These are phyloP conservation scores for Megathymus violae DNA, from an alignment of 1,140 invertebrate genomes.

Conservation along the genomic window DNA sequence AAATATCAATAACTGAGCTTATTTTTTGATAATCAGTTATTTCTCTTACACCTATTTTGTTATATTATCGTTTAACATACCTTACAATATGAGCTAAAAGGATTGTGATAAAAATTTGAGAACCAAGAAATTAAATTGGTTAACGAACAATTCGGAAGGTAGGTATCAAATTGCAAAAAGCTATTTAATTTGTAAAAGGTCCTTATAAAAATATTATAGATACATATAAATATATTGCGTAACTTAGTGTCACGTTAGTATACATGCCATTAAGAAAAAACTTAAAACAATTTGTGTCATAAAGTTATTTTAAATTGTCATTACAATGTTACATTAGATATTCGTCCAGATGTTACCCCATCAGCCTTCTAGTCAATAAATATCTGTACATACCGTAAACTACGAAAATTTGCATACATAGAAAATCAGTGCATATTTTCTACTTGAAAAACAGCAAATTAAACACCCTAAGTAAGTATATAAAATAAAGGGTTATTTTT, in stretches of 20 bases:
- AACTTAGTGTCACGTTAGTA: constrained; percentile 62
- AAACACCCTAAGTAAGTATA: constrained; percentile 36
- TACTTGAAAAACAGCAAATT: constrained; percentile 33
- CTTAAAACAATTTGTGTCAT: constrained; percentile 51
- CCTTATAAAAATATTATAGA: constrained; percentile 69
- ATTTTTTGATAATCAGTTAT: constrained; percentile 58
- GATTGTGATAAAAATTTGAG: constrained; percentile 36
- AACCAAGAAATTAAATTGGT: constrained; percentile 57
- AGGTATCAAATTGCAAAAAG: constrained; percentile 51
- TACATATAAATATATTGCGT: constrained; percentile 68
- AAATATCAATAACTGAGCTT: constrained; percentile 34
- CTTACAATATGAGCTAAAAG: constrained; percentile 48
- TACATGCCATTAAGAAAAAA: constrained; percentile 57
- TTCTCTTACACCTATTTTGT: constrained; percentile 43
- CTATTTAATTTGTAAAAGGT: constrained; percentile 60
- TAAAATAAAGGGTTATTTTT: constrained; percentile 30
- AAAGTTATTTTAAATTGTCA: constrained; percentile 31
- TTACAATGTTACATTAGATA: constrained; percentile 35
- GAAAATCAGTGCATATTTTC: constrained; percentile 43
- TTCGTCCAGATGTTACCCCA: constrained; percentile 52
- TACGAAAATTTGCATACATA: constrained; percentile 50
- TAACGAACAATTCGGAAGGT: constrained; percentile 43
- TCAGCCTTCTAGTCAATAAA: constrained; percentile 72
- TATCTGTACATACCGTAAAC: constrained; percentile 72
- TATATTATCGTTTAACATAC: constrained; percentile 41